These are phyloP conservation scores for Olivierus martensii DNA, from an alignment of 1,140 invertebrate genomes.

Conservation along the genomic window DNA sequence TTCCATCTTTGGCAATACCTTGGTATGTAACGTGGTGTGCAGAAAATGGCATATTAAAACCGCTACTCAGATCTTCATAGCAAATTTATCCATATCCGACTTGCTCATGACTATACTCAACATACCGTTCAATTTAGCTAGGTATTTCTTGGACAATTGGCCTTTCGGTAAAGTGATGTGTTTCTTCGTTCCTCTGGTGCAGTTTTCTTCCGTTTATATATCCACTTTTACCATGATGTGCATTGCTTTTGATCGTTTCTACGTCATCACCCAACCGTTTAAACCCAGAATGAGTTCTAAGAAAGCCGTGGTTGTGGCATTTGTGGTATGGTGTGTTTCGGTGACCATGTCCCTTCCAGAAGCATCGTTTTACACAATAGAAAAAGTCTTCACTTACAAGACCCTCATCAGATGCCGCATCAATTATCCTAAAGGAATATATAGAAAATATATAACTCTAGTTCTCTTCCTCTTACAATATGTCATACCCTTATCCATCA, in stretches of 20 bases:
- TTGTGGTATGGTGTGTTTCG: conserved; percentile 35
- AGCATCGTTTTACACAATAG: conserved; percentile 32
- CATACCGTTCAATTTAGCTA: conserved; percentile 49
- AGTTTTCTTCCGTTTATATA: conserved; percentile 37
- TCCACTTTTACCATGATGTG: conserved; percentile 39
- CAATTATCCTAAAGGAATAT: conserved; percentile 26
- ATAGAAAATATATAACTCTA: conserved; percentile 26
- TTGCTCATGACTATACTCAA: conserved; percentile 71
- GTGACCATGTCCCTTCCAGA: conserved; percentile 35
- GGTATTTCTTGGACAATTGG: conserved; percentile 30
- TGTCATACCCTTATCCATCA: conserved; percentile 36
- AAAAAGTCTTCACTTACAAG: conserved; percentile 19
- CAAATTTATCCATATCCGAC: conserved; percentile 69
- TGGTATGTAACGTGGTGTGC: conserved; percentile 27
- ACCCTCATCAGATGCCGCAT: conserved; percentile 29
- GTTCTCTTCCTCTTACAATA: conserved; percentile 37
- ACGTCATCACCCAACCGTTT: conserved; percentile 37
- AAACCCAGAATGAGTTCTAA: conserved; percentile 29
- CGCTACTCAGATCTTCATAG: conserved; percentile 75
- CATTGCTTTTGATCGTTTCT: conserved; percentile 39
- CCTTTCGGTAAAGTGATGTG: conserved; percentile 35
- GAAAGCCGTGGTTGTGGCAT: neutral
- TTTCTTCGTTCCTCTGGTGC: conserved; percentile 35
- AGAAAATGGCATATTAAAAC: conserved; percentile 31
- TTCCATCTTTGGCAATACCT: conserved; percentile 28